Conservation (phyloP, 2,113 vertebrate species). For the Tetrax tetrax region DNA sequence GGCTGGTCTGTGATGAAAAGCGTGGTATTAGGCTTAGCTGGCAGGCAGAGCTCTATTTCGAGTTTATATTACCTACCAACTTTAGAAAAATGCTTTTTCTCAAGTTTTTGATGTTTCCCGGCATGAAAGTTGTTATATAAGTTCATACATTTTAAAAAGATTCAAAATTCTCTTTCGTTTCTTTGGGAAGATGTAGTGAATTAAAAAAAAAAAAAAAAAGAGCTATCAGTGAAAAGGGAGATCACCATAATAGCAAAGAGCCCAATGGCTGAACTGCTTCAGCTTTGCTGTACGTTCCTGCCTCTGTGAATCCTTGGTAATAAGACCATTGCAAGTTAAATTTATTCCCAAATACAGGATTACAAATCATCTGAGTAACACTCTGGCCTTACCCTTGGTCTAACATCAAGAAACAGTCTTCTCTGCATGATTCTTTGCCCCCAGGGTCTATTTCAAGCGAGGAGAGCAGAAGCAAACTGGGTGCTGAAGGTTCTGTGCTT, state of each 20-base stretch:
- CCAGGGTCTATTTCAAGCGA: background rate
- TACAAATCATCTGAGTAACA: background rate
- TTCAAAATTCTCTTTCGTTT: background rate
- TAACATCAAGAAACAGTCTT: background rate
- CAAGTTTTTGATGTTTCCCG: background rate
- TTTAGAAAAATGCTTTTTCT: background rate
- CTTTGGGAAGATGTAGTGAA: background rate
- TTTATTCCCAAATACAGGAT: background rate
- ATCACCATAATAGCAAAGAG: background rate
- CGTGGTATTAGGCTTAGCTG: background rate
- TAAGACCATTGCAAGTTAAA: background rate
- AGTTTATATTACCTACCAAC: background rate
- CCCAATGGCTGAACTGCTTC: background rate
- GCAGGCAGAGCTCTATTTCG: background rate
- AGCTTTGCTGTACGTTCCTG: background rate
- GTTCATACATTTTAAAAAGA: conserved; percentile 1
- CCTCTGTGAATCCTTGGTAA: background rate
- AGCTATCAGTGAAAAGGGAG: background rate
- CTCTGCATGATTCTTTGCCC: fast-evolving
- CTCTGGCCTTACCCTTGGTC: background rate
- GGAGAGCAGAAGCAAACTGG: background rate
- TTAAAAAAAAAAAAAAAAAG: background rate
- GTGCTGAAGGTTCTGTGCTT: background rate
- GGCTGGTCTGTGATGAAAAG: background rate
- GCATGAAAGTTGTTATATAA: background rate